phyloP scores from a whole-genome alignment of 2,797 vertebrate species.

The Numenius phaeopus region DNA sequence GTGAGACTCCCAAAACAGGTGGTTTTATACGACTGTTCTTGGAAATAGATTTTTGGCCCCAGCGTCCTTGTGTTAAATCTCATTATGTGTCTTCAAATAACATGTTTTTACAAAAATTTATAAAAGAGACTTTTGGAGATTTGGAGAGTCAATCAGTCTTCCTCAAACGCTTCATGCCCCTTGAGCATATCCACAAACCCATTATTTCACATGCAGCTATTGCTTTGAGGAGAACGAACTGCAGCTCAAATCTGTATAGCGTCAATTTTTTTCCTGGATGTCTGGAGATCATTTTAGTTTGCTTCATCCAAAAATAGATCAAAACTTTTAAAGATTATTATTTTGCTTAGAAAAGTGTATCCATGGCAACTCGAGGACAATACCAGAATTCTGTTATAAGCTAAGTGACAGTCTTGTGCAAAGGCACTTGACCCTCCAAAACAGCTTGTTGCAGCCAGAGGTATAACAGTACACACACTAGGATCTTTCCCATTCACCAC shows the following conservation, averaged over 20 bases:
- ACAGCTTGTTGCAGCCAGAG: background rate
- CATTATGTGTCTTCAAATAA: conserved; percentile 24
- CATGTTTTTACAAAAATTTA: conserved; percentile 42
- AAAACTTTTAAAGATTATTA: background rate
- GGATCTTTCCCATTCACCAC: background rate
- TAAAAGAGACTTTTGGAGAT: conserved; percentile 25
- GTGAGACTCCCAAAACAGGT: conserved; percentile 10
- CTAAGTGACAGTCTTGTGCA: background rate
- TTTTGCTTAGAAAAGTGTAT: background rate
- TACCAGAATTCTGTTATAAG: background rate
- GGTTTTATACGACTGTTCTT: background rate
- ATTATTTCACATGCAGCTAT: background rate
- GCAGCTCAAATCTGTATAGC: background rate
- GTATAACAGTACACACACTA: background rate
- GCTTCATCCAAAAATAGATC: background rate
- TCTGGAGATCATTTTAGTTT: background rate
- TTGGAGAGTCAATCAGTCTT: background rate
- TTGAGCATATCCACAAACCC: background rate
- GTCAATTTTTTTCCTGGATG: background rate
- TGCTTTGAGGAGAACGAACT: background rate
- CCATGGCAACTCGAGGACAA: background rate
- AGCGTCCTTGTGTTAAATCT: conserved; percentile 36
- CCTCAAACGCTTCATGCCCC: background rate
- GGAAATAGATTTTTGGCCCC: conserved; percentile 40
- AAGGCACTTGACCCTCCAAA: background rate